Evolutionary conservation across 2,797 vertebrate species (phyloP), one percentile per base, ranked within the genome.

Genomic region (Anas flavirostris): DNA sequence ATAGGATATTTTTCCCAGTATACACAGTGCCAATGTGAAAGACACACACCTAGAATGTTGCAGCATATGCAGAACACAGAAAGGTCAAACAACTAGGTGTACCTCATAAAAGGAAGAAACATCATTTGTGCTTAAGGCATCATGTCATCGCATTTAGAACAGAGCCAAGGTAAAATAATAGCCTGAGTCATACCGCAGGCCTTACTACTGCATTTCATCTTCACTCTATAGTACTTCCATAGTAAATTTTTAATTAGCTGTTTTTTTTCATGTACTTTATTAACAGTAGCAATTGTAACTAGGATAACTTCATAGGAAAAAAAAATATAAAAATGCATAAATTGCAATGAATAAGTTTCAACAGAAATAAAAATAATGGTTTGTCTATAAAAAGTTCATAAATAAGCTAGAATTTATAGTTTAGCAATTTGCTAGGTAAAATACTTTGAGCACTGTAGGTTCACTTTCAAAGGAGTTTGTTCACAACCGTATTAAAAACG

Each of bases 401-500:
- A 76, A 83, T 4, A 84, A 83, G 28, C 31, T 37, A 23, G 37
- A 81, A 90, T 83, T 81, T 78, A 75, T 22, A 81, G 76, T 43
- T 43, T 28, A 90, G 52, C 69, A 83, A 90, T 88, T 88, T 86
- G 18, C n/a, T 58, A 69, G 56, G 58, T 81, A 81, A 72, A 29
- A 33, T 91, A 52, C 9, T 43, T 48, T 55, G 53, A 60, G 29
- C 37, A 59, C 22, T 63, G 5, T 17, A 87, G 68, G 39, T 63
- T 92, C 77, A 79, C 70, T 93, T 94, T 90, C 46, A 88, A 63
- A 91, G 63, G 70, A 91, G 55, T 25, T 86, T 90, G 21, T 88
- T 94, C 55, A 55, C 77, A 86, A 33, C 55, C 52, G 2, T 52
- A 58, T 72, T 81, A 89, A 89, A 91, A 91, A 28, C 0, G 0